These are phyloP conservation scores for Phoebastria nigripes DNA, from an alignment of 2,797 vertebrate genomes.

Conservation along the genomic window DNA sequence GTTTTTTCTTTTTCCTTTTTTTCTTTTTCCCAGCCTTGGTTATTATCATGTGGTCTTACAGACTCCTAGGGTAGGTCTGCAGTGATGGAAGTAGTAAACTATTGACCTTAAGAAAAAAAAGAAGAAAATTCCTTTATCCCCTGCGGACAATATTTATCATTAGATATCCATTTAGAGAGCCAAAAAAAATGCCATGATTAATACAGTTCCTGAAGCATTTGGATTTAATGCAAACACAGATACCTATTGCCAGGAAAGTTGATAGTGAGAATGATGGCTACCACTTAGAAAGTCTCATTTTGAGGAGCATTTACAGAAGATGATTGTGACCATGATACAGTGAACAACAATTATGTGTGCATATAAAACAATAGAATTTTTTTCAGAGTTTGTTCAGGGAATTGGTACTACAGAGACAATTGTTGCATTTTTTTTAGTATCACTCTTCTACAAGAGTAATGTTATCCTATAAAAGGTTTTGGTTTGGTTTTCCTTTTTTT, in stretches of 20 bases:
- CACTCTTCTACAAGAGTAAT: neutral
- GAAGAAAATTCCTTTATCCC: neutral
- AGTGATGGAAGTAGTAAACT: neutral
- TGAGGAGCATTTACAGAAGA: neutral
- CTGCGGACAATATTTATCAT: neutral
- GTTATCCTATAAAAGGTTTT: neutral
- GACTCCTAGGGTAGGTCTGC: neutral
- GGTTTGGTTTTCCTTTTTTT: rapidly evolving
- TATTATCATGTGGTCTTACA: neutral
- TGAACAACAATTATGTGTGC: neutral
- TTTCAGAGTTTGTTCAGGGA: neutral
- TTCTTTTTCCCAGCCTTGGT: neutral
- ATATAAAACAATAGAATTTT: neutral
- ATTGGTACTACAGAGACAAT: neutral
- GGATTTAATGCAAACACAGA: neutral
- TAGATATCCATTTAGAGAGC: neutral
- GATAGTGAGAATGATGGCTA: neutral
- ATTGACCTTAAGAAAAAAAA: neutral
- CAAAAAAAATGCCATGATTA: neutral
- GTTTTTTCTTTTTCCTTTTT: rapidly evolving
- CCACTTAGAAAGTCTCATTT: neutral
- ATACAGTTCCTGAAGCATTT: neutral
- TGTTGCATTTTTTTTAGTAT: neutral
- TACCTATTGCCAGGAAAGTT: neutral
- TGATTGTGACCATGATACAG: neutral